Base-by-base conservation (phyloP, 1,140 invertebrate genomes). In the Microplitis demolitor region DNA sequence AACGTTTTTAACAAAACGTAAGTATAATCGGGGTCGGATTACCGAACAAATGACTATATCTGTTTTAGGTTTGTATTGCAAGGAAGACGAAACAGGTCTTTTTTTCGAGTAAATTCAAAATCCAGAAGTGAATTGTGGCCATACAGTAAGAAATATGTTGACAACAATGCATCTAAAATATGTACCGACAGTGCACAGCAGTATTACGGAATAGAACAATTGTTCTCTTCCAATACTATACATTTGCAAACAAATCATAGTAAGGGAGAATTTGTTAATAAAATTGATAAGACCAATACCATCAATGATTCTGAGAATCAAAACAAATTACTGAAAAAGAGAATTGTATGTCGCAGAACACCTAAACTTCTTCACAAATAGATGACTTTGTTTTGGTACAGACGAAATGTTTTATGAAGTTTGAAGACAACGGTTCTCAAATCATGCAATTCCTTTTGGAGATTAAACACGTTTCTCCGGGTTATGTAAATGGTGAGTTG, bases 271-370 rank as follows among this genome's bases (percentile, higher is more conserved):
- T n/a, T n/a, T n/a, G n/a, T n/a, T n/a, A n/a, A n/a, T n/a, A n/a
- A n/a, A n/a, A n/a, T 74, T 4, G 58, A 74, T n/a, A 53, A 33
- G 6, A 16, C 54, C 3, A 73, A 76, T 16, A 73, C 75, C 11
- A 73, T 76, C 62, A 73, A 76, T 45, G 71, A 76, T 68, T 63
- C 70, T 3, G 71, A 76, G 51, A 73, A 73, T 34, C 74, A 76
- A 67, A 76, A 74, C 31, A 60, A 51, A 62, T 62, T 67, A 33
- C 53, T 67, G 24, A 74, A 74, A n/a, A n/a, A n/a, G 31, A 16
- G 45, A 1, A 50, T 76, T 50, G 16, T 62, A 4, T 74, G 72
- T 60, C 72, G 75, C 3, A 45, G 60, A 56, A 70, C 66, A n/a
- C 31, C 72, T 33, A 67, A 73, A 54, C 39, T 73, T n/a, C 31